Conservation (phyloP, 2,888 invertebrate genomes). For the Augiades crinisus region DNA sequence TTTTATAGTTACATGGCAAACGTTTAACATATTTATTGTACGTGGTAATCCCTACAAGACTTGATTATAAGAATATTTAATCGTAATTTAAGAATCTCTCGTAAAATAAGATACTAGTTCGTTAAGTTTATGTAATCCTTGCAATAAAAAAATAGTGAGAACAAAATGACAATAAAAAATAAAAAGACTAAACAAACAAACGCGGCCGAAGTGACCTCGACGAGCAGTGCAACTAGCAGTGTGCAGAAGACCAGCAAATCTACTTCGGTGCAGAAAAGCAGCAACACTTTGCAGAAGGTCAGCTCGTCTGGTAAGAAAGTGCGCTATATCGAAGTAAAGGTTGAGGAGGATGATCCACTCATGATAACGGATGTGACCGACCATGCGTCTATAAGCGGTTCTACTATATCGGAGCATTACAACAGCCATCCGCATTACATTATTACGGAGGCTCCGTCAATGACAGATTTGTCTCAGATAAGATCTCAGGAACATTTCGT, state of each 20-base stretch:
- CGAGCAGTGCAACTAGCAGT: constrained; percentile 69
- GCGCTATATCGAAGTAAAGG: constrained; percentile 77
- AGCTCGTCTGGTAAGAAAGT: constrained; percentile 74
- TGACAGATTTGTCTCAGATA: constrained; percentile 69
- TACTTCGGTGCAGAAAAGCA: constrained; percentile 65
- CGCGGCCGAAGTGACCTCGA: constrained; percentile 64
- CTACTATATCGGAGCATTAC: constrained; percentile 73
- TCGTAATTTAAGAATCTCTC: constrained; percentile 64
- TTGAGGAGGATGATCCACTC: constrained; percentile 77
- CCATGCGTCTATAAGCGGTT: constrained; percentile 70
- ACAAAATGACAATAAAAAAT: constrained; percentile 80
- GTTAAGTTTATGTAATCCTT: constrained; percentile 40
- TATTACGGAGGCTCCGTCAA: constrained; percentile 76
- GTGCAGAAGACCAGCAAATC: constrained; percentile 70
- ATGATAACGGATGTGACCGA: constrained; percentile 78
- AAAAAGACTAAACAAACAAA: constrained; percentile 78
- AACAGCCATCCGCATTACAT: constrained; percentile 78
- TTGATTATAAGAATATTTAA: constrained; percentile 57
- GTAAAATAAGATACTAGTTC: constrained; percentile 42
- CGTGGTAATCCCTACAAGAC: constrained; percentile 49
- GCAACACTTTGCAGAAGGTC: constrained; percentile 67
- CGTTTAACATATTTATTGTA: constrained; percentile 54
- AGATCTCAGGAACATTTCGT: constrained; percentile 60
- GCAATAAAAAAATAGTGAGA: constrained; percentile 49
- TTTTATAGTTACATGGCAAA: constrained; percentile 60